Base-by-base conservation (phyloP, 2,888 invertebrate genomes). In the Drosophila mettleri region DNA sequence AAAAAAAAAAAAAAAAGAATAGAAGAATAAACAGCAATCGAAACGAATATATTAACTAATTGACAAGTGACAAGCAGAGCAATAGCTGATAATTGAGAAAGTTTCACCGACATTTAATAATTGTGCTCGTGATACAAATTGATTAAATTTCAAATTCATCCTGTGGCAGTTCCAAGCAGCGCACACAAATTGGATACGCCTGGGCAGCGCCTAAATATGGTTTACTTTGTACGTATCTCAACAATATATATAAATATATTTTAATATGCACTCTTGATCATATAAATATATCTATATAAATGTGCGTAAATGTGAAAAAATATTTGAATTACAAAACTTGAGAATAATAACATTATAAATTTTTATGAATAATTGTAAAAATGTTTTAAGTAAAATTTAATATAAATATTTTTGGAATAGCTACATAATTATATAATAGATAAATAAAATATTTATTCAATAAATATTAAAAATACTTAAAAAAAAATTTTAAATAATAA, bases 151-250 rank as follows among this genome's bases (percentile, higher is more conserved):
- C 14, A n/a, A n/a, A 27, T 49, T 61, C 59, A 46, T 51, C 63
- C 41, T 33, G 49, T 34, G 33, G 7, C 22, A 41, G 4, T 48
- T 20, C 46, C 38, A 14, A 46, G 54, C 68, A 55, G 58, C 24
- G 64, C 69, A 59, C 61, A 70, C 63, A 76, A 69, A 70, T 84
- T 88, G 89, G 89, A 88, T 89, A 89, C 80, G 54, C 34, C 49
- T 74, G 57, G 89, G 86, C 89, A 67, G 83, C 59, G 74, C 75
- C 76, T 76, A 87, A 90, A 90, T 90, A 90, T 90, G 90, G 90
- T 90, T 90, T 90, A 90, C 88, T 90, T 90, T 88, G 90, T 90
- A 90, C 88, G 90, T 90, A 90, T 69, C 14, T 33, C 1, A 46
- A 18, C 3, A 41, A 12, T 33, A 18, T 51, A 46, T 57, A 16